phyloP scores from a whole-genome alignment of 2,797 vertebrate genomes.

The Falco columbarius region DNA sequence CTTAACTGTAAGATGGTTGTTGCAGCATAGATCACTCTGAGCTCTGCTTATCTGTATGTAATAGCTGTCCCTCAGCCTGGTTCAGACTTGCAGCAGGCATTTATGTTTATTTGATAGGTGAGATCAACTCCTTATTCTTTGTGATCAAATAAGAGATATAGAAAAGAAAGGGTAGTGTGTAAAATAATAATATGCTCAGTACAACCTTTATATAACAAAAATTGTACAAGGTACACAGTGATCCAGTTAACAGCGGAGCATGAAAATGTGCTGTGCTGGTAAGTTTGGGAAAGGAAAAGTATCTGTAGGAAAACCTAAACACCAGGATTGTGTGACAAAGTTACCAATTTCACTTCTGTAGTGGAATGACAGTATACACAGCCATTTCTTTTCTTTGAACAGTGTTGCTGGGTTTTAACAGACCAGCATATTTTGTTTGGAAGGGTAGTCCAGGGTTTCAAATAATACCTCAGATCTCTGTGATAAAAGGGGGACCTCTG shows the following conservation, averaged over 20 bases:
- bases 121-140: not conserved
- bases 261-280: not conserved
- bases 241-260: not conserved
- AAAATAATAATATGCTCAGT: not conserved
- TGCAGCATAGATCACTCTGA: not conserved
- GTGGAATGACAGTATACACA: not conserved
- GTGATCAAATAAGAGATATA: not conserved
- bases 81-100: not conserved
- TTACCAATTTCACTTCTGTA: not conserved
- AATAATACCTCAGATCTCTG: not conserved
- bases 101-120: not conserved
- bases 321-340: not conserved
- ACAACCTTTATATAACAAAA: not conserved
- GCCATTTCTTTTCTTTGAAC: not conserved
- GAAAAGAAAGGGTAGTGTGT: not conserved
- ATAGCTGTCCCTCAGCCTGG: not conserved
- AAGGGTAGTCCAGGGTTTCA: not conserved
- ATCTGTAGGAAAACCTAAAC: not conserved
- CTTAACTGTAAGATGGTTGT: not conserved
- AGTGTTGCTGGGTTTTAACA: not conserved
- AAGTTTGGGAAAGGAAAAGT: not conserved
- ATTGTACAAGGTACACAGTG: not conserved
- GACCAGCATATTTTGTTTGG: not conserved
- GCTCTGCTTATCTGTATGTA: not conserved
- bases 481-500: not conserved